A percentile compares a stretch with the other conserved stretches of the same genome.
These are phyloP conservation scores for Biston stratarius DNA, from an alignment of 2,888 invertebrate genomes.

Conservation along the genomic window DNA sequence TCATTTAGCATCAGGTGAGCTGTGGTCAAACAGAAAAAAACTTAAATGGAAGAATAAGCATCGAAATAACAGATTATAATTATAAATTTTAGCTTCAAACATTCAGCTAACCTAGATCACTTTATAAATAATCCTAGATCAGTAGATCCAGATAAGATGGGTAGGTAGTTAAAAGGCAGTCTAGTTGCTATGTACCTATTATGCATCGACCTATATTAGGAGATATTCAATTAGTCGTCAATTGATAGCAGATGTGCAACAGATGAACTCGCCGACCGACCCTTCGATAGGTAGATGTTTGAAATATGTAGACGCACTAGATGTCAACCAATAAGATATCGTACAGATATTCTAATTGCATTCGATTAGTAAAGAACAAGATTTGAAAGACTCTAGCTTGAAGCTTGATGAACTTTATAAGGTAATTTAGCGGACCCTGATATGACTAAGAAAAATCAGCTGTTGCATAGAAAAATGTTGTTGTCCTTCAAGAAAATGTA, in stretches of 20 bases:
- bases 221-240: constrained; percentile 13
- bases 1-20: too few relatives aligned
- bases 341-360: neutral
- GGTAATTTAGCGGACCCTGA: too few relatives aligned
- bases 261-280: constrained; percentile 19
- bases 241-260: constrained; percentile 28
- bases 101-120: constrained; percentile 1
- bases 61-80: too few relatives aligned
- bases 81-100: neutral
- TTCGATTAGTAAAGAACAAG: neutral
- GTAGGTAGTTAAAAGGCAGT: neutral
- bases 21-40: too few relatives aligned
- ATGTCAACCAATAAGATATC: neutral
- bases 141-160: neutral
- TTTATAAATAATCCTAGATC: neutral
- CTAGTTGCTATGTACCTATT: constrained; percentile 11
- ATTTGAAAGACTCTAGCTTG: too few relatives aligned
- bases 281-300: constrained; percentile 2
- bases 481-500: too few relatives aligned
- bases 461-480: too few relatives aligned
- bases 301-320: too few relatives aligned
- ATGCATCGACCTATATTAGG: constrained; percentile 24
- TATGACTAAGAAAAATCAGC: too few relatives aligned
- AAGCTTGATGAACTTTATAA: too few relatives aligned
- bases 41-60: too few relatives aligned